Evolutionary conservation across 2,797 vertebrate genomes (phyloP).

Genomic region (Hapalemur alaotrensis): DNA sequence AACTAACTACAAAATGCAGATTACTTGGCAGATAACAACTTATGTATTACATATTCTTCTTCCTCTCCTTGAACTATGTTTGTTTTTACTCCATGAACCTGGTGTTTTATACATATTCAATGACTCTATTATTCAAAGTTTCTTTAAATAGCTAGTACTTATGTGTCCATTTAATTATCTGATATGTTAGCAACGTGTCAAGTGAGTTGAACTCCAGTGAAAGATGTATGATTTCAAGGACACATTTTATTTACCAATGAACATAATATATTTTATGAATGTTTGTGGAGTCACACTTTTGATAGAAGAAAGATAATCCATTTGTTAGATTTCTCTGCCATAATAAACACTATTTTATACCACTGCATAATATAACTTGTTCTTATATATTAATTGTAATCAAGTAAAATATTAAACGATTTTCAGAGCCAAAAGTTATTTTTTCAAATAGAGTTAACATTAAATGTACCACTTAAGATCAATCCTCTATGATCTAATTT

Average conservation of each 20-base stretch:
- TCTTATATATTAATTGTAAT: not conserved
- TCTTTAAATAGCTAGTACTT: slow-evolving; percentile 27
- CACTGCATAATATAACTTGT: not conserved
- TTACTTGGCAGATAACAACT: slow-evolving; percentile 62
- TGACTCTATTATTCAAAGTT: slow-evolving; percentile 1
- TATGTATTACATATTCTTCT: slow-evolving; percentile 50
- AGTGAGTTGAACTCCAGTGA: not conserved
- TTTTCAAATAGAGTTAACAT: not conserved
- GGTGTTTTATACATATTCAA: not conserved
- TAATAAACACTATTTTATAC: not conserved
- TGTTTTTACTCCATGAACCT: slow-evolving; percentile 26
- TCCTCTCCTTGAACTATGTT: slow-evolving; percentile 62
- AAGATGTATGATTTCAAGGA: slow-evolving; percentile 1
- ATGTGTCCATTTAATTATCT: slow-evolving; percentile 41
- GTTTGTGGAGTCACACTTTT: not conserved
- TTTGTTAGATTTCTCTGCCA: not conserved
- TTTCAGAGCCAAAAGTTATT: not conserved
- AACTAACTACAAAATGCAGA: slow-evolving; percentile 68
- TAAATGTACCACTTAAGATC: not conserved
- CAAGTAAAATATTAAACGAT: not conserved
- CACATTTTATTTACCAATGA: not conserved
- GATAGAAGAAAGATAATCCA: not conserved
- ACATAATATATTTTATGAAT: not conserved
- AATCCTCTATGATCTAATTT: not conserved
- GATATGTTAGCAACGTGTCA: not conserved